Evolutionary conservation across 2,888 invertebrate species (phyloP), one percentile per base, ranked within the genome.

Genomic region (Proisotoma minuta): DNA sequence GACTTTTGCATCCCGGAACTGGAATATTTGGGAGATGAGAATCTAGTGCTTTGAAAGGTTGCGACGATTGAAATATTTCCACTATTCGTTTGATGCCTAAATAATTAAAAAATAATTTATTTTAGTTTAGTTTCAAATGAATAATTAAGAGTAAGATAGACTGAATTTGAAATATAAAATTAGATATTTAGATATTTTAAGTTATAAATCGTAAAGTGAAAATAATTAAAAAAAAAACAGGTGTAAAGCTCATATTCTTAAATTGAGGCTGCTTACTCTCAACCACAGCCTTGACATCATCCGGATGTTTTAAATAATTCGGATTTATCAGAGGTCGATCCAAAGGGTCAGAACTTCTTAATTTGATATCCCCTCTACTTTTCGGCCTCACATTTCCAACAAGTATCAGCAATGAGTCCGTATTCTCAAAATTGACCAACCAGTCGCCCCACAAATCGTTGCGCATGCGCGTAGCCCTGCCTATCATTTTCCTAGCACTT

Each of bases 221-320:
- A 8, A 34, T 34, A 34, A 34, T 34, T 10, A 10, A 34, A 34
- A 34, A 10, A 34, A 8, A 34, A 10, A 34, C 34, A 34, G 8
- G 34, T 10, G 34, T 34, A 34, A 34, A 34, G 8, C 8, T 10
- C 8, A 15, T 34, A 34, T 8, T 10, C 8, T 34, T 34, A 4
- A n/a, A 43, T 20, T 22, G 15, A 40, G n/a, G 3, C n/a, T 3
- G 39, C 28, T 27, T 22, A 58, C 62, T 58, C 18, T 62, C 62
- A 1, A 62, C 34, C 2, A 62, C 23, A 24, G 58, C 48, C 8
- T 50, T 47, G 4, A 62, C 24, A 34, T 62, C 58, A 24, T 62
- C 59, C 1, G 48, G 58, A 48, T 62, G 49, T 26, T 62, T 54
- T 3, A 59, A 49, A 40, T 62, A 62, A 5, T 49, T 4, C 1